phyloP scores from a whole-genome alignment of 2,888 invertebrate species.

The Gymnocheta viridis region DNA sequence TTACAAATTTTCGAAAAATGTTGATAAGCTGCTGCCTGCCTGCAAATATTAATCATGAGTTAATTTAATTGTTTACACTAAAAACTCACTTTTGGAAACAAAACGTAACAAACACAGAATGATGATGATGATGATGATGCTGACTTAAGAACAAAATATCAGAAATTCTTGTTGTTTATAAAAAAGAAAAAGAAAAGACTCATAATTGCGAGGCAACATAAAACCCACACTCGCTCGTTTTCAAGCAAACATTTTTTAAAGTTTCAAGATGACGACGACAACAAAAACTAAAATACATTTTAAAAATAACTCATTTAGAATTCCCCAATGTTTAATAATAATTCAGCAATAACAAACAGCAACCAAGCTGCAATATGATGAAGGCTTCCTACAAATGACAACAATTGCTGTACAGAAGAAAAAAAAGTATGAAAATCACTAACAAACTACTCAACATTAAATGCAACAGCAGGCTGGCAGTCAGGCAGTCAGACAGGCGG shows the following conservation, averaged over 20 bases:
- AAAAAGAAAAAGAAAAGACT: not conserved
- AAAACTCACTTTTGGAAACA: conserved; percentile 47
- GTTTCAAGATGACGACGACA: conserved; percentile 23
- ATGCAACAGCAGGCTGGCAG: conserved; percentile 24
- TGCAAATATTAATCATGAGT: conserved; percentile 63
- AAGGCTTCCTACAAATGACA: conserved; percentile 37
- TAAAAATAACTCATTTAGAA: conserved; percentile 69
- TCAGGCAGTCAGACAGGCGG: not conserved
- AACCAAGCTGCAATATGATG: conserved; percentile 34
- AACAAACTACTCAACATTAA: conserved; percentile 42
- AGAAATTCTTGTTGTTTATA: not conserved
- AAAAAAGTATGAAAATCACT: conserved; percentile 3
- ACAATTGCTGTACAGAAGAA: conserved; percentile 15
- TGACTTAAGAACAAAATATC: not conserved
- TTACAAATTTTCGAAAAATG: conserved; percentile 43
- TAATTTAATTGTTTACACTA: conserved; percentile 69
- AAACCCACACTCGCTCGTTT: conserved; percentile 60
- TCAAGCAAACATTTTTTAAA: conserved; percentile 16
- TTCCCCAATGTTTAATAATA: conserved; percentile 69
- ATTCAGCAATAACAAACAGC: conserved; percentile 24
- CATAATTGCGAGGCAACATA: conserved; percentile 45
- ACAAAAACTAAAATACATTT: conserved; percentile 43
- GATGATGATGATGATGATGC: conserved; percentile 10
- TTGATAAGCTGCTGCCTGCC: conserved; percentile 31
- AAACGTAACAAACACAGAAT: conserved; percentile 18